These are phyloP conservation scores for Sebastes baramenuke DNA, from an alignment of 2,797 vertebrate species.

Conservation along the genomic window DNA sequence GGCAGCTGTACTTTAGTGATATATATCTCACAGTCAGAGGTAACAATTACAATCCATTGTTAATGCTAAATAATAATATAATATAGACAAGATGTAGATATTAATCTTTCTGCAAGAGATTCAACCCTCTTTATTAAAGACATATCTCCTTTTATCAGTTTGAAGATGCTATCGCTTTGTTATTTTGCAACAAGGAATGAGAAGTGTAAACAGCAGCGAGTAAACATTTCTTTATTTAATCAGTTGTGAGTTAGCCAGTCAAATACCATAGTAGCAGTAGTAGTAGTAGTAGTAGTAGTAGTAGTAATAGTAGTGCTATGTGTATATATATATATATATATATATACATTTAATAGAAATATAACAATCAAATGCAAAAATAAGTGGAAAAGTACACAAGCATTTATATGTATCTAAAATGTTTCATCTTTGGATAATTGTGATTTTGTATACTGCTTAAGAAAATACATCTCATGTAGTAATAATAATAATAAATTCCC, in stretches of 20 bases:
- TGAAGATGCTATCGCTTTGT: neutral
- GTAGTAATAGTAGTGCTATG: neutral
- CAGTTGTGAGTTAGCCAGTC: neutral
- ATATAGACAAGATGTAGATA: neutral
- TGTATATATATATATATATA: neutral
- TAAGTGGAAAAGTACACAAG: neutral
- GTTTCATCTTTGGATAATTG: neutral
- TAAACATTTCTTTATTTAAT: slow-evolving; percentile 27
- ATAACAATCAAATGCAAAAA: neutral
- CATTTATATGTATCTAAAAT: neutral
- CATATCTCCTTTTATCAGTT: neutral
- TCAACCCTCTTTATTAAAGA: neutral
- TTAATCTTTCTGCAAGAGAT: neutral
- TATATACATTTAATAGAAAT: neutral
- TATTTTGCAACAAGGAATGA: neutral
- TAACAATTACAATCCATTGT: neutral
- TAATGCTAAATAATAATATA: neutral
- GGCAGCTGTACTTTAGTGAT: neutral
- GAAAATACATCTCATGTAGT: neutral
- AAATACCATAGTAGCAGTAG: neutral
- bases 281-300: neutral
- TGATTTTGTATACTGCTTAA: neutral
- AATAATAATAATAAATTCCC: neutral
- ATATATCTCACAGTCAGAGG: neutral
- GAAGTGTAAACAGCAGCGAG: neutral